These are phyloP conservation scores for Lethocerus indicus DNA, from an alignment of 1,140 invertebrate genomes.

Conservation along the genomic window DNA sequence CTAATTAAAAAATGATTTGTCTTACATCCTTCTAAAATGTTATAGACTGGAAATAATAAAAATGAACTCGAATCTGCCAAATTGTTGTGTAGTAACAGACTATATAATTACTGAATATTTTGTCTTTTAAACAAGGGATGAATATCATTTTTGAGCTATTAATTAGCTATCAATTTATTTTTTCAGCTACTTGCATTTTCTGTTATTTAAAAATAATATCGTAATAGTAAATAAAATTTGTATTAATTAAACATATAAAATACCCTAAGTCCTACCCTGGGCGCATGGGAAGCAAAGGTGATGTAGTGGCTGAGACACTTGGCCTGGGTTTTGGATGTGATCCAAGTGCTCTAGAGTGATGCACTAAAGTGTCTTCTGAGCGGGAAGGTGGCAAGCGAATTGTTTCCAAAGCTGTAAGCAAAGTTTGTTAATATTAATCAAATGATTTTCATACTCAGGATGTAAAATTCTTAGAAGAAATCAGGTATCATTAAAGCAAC, in stretches of 20 bases:
- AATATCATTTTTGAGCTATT: background rate
- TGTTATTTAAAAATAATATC: background rate
- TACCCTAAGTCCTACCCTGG: conserved; percentile 10
- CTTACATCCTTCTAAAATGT: too few relatives aligned
- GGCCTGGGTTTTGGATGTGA: conserved; percentile 27
- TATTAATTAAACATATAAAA: background rate
- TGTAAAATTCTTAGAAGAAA: too few relatives aligned
- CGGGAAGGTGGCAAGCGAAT: conserved; percentile 45
- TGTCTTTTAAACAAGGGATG: too few relatives aligned
- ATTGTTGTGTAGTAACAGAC: too few relatives aligned
- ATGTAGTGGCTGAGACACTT: conserved; percentile 43
- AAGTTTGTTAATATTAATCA: too few relatives aligned
- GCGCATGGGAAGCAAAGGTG: conserved; percentile 41
- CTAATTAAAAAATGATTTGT: too few relatives aligned
- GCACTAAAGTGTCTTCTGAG: conserved; percentile 54
- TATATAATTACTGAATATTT: too few relatives aligned
- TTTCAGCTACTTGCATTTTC: background rate
- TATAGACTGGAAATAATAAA: too few relatives aligned
- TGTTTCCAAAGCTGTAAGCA: too few relatives aligned
- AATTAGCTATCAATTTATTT: background rate
- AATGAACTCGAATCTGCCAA: too few relatives aligned
- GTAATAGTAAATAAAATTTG: background rate
- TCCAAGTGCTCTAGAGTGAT: conserved; percentile 23
- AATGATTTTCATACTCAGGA: too few relatives aligned
- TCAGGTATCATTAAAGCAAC: too few relatives aligned